phyloP scores from a whole-genome alignment of 2,113 vertebrate genomes.

The Monopterus albus region DNA sequence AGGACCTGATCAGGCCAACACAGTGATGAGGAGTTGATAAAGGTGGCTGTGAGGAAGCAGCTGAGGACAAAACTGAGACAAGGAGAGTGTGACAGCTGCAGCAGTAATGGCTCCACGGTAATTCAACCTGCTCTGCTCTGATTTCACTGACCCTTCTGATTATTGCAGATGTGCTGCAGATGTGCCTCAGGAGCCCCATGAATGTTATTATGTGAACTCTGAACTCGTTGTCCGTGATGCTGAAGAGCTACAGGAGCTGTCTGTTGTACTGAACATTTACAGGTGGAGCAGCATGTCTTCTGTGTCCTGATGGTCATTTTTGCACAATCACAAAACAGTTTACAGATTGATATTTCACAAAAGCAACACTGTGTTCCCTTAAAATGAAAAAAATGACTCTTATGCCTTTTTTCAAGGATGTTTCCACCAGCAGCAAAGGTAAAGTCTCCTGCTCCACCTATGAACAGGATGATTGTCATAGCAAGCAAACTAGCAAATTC shows the following conservation, averaged over 20 bases:
- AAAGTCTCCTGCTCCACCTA: no score
- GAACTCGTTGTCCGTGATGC: no score
- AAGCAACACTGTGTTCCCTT: no score
- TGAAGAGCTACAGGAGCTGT: no score
- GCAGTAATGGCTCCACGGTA: background rate
- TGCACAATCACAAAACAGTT: background rate
- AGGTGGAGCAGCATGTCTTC: background rate
- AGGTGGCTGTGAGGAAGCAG: background rate
- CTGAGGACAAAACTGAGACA: background rate
- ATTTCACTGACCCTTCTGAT: background rate
- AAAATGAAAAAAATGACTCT: no score
- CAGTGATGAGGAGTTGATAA: background rate
- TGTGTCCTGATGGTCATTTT: no score
- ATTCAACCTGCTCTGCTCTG: background rate
- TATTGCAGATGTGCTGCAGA: background rate
- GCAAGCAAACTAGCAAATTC: no score
- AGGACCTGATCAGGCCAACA: background rate
- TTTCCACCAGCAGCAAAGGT: no score
- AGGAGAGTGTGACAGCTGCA: background rate
- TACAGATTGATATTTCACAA: background rate
- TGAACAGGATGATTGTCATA: no score
- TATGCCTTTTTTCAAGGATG: no score
- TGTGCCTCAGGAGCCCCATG: background rate
- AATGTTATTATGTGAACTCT: background rate
- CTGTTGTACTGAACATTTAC: conserved; percentile 7